phyloP scores from a whole-genome alignment of 2,888 invertebrate species.

The Conchocele bisecta region DNA sequence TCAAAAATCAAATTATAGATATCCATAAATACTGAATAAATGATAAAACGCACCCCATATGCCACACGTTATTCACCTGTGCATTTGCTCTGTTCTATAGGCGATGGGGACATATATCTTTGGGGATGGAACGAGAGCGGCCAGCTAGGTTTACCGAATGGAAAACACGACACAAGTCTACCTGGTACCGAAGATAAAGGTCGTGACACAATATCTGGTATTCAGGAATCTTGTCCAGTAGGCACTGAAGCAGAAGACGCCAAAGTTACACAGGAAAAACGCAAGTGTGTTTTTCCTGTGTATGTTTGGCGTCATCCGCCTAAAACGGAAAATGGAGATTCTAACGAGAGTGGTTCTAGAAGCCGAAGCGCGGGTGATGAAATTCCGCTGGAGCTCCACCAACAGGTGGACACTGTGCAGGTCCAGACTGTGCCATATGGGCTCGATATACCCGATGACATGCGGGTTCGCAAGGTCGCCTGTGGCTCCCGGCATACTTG shows the following conservation, averaged over 20 bases:
- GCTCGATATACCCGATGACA: slow-evolving; percentile 58
- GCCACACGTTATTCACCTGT: too few species aligned
- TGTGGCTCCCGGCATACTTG: slow-evolving; percentile 92
- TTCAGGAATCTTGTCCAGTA: too few species aligned
- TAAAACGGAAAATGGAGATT: too few species aligned
- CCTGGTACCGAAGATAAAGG: neutral
- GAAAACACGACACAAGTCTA: neutral
- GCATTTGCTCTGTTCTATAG: too few species aligned
- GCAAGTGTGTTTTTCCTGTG: too few species aligned
- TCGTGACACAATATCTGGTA: too few species aligned
- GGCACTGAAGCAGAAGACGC: too few species aligned
- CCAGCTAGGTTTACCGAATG: slow-evolving; percentile 88
- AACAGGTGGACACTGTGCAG: slow-evolving; percentile 52
- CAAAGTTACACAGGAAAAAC: too few species aligned
- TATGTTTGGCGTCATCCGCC: too few species aligned
- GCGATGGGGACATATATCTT: slow-evolving; percentile 90
- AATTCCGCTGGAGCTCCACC: slow-evolving; percentile 12
- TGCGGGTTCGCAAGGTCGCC: slow-evolving; percentile 84
- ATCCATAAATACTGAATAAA: too few species aligned
- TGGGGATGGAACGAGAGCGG: slow-evolving; percentile 97
- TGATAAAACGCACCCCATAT: too few species aligned
- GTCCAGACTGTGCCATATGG: slow-evolving; percentile 59
- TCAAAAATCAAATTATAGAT: too few species aligned
- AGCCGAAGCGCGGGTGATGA: neutral
- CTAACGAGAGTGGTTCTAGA: neutral